Evolutionary conservation across 2,797 vertebrate species (phyloP).

Genomic region (Columba guinea): DNA sequence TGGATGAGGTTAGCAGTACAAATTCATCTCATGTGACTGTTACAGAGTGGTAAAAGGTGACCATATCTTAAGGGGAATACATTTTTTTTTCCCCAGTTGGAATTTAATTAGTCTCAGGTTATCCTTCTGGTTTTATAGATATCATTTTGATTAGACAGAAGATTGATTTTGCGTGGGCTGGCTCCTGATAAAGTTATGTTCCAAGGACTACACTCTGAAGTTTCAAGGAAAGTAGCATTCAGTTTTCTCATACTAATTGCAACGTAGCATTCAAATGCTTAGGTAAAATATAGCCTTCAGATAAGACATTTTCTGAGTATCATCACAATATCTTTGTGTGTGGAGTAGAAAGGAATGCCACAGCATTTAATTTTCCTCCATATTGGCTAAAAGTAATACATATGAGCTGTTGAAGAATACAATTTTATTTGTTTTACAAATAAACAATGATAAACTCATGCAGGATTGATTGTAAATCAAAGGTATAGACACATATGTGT

Average conservation of each 20-base stretch:
- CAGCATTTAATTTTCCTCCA: background rate
- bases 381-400: background rate
- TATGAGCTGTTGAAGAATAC: too few relatives aligned
- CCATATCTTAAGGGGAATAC: background rate
- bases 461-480: background rate
- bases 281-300: background rate
- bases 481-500: background rate
- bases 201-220: background rate
- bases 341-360: background rate
- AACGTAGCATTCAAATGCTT: background rate
- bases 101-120: background rate
- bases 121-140: background rate
- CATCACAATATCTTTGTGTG: background rate
- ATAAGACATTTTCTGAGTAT: background rate
- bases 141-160: background rate
- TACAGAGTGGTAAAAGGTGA: background rate
- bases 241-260: background rate
- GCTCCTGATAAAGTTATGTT: background rate
- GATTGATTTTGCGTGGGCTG: background rate
- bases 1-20: background rate
- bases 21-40: fast-evolving
- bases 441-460: background rate
- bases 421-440: background rate
- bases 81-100: background rate
- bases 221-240: background rate